Evolutionary conservation across 1,140 invertebrate genomes (phyloP), one percentile per base, ranked within the genome.

Genomic region (Drosophila pallidifrons): DNA sequence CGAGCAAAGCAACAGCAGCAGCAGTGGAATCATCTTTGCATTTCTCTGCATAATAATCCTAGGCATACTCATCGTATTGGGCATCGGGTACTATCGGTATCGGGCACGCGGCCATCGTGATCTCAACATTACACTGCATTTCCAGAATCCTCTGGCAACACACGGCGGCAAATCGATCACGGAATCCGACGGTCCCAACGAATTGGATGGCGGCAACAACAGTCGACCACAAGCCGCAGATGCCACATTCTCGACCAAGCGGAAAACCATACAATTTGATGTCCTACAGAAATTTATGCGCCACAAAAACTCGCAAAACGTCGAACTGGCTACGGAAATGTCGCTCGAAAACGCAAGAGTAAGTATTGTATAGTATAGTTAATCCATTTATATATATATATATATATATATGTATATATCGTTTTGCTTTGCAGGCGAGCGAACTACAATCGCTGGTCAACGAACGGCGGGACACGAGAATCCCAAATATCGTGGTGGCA

Each of bases 121-220:
- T 91, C 82, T 92, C 81, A 92, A 91, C 66, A 89, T 92, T 74
- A 91, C 80, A 77, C 77, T 92, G 81, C 91, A 92, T 87, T 92
- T 92, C 85, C 91, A 92, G 83, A 92, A 92, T 92, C 91, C 91
- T 49, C 66, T 92, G 77, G 83, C 91, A 52, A 75, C 75, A 25
- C 66, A 76, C 20, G 52, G 38, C 55, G 70, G 43, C 68, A 89
- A 89, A 68, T 11, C 61, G 25, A 32, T 72, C 32, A 35, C 35
- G 57, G 16, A 46, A 20, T 25, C 30, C 47, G 51, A n/a, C 66
- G 45, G 10, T 15, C 11, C 43, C 60, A 54, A 41, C 43, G 58
- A 61, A 11, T 35, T 74, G 58, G 60, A 47, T 20, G 55, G 28
- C 16, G 55, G 11, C 16, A n/a, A 20, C 32, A 66, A 28, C 41